phyloP scores from a whole-genome alignment of 2,797 vertebrate genomes.

The Takifugu rubripes region DNA sequence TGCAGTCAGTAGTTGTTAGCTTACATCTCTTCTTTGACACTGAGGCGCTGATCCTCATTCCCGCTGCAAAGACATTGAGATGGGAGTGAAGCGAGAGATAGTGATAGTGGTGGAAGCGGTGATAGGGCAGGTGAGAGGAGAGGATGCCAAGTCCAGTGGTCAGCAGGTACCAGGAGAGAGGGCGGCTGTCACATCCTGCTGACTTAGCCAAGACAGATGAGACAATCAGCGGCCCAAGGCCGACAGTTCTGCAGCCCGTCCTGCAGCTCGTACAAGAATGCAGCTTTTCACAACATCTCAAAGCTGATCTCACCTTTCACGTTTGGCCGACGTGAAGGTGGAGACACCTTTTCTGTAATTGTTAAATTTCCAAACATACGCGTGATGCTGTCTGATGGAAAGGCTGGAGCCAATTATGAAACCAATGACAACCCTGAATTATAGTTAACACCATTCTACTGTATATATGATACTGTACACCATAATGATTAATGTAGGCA shows the following conservation, averaged over 20 bases:
- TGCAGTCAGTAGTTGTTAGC: constrained; percentile 66
- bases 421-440: not conserved
- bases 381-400: not conserved
- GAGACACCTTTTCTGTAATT: constrained; percentile 1
- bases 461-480: too few relatives aligned
- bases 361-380: not conserved
- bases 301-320: constrained; percentile 37
- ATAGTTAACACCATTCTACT: not conserved
- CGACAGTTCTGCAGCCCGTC: constrained; percentile 57
- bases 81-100: constrained; percentile 49
- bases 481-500: too few relatives aligned
- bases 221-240: constrained; percentile 66
- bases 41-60: constrained; percentile 84
- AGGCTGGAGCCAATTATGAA: not conserved
- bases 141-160: constrained; percentile 69
- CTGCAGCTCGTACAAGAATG: constrained; percentile 51
- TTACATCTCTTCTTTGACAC: constrained; percentile 60
- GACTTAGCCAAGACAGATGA: constrained; percentile 70
- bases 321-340: constrained; percentile 16
- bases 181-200: constrained; percentile 72
- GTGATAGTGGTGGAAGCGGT: constrained; percentile 55
- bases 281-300: constrained; percentile 61
- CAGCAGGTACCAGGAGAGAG: constrained; percentile 62
- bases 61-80: constrained; percentile 70
- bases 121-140: constrained; percentile 66